Conservation (phyloP, 2,113 vertebrate species). For the Thalassoma bifasciatum region DNA sequence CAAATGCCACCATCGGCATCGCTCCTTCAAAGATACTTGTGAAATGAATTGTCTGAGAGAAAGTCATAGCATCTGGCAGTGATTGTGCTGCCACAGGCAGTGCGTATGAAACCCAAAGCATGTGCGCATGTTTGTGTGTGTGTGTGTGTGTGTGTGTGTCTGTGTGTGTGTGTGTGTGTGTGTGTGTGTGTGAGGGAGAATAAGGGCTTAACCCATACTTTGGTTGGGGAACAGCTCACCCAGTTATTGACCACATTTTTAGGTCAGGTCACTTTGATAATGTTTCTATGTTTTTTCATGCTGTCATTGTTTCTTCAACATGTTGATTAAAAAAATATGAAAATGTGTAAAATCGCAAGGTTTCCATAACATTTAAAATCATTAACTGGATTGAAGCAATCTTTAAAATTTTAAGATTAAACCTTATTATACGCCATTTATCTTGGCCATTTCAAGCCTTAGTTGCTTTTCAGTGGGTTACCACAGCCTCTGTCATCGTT, state of each 20-base stretch:
- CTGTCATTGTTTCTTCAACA: not conserved
- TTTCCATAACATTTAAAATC: constrained; percentile 46
- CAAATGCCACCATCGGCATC: constrained; percentile 68
- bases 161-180: constrained; percentile 18
- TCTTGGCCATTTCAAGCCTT: constrained; percentile 45
- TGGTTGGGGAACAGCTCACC: constrained; percentile 65
- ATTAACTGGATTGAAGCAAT: constrained; percentile 50
- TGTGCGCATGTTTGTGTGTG: constrained; percentile 20
- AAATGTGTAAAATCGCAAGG: constrained; percentile 28
- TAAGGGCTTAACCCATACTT: constrained; percentile 55
- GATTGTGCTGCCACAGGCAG: constrained; percentile 69
- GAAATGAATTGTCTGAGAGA: constrained; percentile 76
- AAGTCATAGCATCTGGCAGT: constrained; percentile 79
- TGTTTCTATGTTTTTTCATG: constrained; percentile 14
- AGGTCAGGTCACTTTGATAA: constrained; percentile 23
- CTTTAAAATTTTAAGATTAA: constrained; percentile 59
- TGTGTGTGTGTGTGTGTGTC: constrained; percentile 14
- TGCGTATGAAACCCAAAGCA: constrained; percentile 38
- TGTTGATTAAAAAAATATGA: constrained; percentile 12
- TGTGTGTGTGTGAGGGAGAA: constrained; percentile 3
- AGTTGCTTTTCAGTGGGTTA: constrained; percentile 42
- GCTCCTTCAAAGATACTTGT: constrained; percentile 79
- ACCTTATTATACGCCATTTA: constrained; percentile 53
- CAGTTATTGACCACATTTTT: constrained; percentile 36
- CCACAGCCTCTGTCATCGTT: constrained; percentile 47